Percentiles rank a stretch among this genome's conserved stretches.
phyloP scores from a whole-genome alignment of 2,113 vertebrate species.

The Platysteira castanea region DNA sequence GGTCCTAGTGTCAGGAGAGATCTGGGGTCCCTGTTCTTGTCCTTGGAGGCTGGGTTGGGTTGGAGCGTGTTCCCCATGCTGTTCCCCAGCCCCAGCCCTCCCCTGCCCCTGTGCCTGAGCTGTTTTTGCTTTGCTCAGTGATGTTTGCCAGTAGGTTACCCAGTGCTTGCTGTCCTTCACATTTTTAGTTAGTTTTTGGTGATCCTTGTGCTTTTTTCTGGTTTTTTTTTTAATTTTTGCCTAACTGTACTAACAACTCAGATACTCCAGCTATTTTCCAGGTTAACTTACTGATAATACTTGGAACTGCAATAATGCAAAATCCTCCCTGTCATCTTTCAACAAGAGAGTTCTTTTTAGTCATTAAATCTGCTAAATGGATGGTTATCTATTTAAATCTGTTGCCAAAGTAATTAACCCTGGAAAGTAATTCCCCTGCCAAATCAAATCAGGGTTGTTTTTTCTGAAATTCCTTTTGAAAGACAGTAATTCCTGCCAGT shows the following conservation, averaged over 20 bases:
- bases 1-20: neutral
- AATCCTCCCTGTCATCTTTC: neutral
- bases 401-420: conserved; percentile 31
- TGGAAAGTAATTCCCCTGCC: neutral
- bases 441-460: neutral
- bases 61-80: fast-evolving
- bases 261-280: neutral
- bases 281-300: neutral
- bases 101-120: neutral
- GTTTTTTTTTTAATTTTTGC: neutral
- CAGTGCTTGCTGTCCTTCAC: neutral
- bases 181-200: neutral
- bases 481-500: neutral
- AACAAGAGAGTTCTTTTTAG: neutral
- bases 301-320: neutral
- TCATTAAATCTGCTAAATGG: neutral
- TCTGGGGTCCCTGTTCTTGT: neutral
- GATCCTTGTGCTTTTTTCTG: neutral
- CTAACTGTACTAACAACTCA: neutral
- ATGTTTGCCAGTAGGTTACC: neutral
- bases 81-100: neutral
- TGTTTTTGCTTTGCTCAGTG: neutral
- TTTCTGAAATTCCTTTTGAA: neutral
- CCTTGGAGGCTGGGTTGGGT: neutral
- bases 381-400: neutral